phyloP scores from a whole-genome alignment of 2,888 invertebrate species.

The Scaptomyza parva region DNA sequence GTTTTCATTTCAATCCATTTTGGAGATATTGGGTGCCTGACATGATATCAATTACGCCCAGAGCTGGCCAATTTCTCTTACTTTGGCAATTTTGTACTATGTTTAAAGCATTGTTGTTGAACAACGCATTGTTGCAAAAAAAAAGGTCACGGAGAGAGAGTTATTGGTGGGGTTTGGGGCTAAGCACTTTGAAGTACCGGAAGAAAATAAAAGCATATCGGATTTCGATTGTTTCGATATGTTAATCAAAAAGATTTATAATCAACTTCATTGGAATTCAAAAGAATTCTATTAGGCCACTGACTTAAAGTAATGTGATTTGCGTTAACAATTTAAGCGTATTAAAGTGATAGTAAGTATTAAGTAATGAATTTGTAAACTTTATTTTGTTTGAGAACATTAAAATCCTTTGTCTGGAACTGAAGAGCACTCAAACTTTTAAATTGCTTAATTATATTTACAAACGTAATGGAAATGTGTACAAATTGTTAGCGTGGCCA shows the following conservation, averaged over 20 bases:
- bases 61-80: constrained; percentile 67
- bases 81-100: constrained; percentile 45
- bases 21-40: constrained; percentile 34
- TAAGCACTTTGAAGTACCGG: constrained; percentile 41
- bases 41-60: constrained; percentile 71
- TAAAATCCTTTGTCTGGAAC: not conserved
- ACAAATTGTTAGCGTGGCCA: not conserved
- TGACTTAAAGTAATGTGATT: not conserved
- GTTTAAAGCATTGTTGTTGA: constrained; percentile 6
- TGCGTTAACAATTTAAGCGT: not conserved
- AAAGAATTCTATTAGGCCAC: not conserved
- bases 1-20: constrained; percentile 20
- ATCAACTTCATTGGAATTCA: constrained; percentile 4
- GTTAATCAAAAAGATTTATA: constrained; percentile 30
- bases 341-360: not conserved
- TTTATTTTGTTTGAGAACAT: too few relatives aligned
- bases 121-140: constrained; percentile 27
- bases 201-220: constrained; percentile 39
- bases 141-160: constrained; percentile 49
- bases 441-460: not conserved
- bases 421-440: not conserved
- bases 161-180: constrained; percentile 16
- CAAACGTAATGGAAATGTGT: not conserved
- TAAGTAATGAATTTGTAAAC: too few relatives aligned
- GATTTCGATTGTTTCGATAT: constrained; percentile 31